A percentile compares a stretch with the other conserved stretches of the same genome.
phyloP scores from a whole-genome alignment of 2,113 vertebrate species.

The Stigmatopora nigra region DNA sequence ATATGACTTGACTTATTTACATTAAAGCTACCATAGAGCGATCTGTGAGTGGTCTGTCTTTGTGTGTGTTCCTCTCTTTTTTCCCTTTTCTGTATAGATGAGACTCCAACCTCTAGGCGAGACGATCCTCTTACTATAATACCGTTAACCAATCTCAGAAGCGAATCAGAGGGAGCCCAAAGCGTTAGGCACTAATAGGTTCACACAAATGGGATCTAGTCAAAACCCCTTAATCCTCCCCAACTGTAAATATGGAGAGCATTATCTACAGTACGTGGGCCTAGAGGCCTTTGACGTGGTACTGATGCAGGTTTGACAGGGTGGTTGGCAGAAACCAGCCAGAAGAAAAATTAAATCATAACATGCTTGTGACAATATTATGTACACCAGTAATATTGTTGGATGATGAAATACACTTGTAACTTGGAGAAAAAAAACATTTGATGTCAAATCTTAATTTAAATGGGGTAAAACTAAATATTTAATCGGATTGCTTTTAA shows the following conservation, averaged over 20 bases:
- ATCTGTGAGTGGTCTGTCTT: conserved; percentile 36
- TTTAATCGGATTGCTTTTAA: no score
- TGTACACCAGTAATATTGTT: conserved; percentile 9
- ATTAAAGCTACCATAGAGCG: conserved; percentile 29
- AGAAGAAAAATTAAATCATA: conserved; percentile 23
- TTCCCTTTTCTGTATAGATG: conserved; percentile 11
- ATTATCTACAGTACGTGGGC: conserved; percentile 41
- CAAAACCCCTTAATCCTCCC: conserved; percentile 52
- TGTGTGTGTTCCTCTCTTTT: conserved; percentile 40
- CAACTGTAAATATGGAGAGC: conserved; percentile 58
- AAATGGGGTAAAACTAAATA: no score
- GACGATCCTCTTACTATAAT: conserved; percentile 68
- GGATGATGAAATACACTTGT: not conserved
- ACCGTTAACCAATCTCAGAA: conserved; percentile 63
- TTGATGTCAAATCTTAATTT: not conserved
- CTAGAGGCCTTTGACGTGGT: conserved; percentile 48
- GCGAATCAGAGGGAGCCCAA: conserved; percentile 58
- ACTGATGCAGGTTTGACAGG: conserved; percentile 60
- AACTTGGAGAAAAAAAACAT: not conserved
- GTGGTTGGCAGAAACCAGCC: conserved; percentile 45
- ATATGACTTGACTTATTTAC: no score
- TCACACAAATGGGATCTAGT: conserved; percentile 64
- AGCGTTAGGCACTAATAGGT: conserved; percentile 58
- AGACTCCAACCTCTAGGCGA: conserved; percentile 53
- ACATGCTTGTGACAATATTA: conserved; percentile 43